Percentiles rank a stretch among this genome's conserved stretches.
These are phyloP conservation scores for Neopelma chrysocephalum DNA, from an alignment of 2,797 vertebrate species.

Conservation along the genomic window DNA sequence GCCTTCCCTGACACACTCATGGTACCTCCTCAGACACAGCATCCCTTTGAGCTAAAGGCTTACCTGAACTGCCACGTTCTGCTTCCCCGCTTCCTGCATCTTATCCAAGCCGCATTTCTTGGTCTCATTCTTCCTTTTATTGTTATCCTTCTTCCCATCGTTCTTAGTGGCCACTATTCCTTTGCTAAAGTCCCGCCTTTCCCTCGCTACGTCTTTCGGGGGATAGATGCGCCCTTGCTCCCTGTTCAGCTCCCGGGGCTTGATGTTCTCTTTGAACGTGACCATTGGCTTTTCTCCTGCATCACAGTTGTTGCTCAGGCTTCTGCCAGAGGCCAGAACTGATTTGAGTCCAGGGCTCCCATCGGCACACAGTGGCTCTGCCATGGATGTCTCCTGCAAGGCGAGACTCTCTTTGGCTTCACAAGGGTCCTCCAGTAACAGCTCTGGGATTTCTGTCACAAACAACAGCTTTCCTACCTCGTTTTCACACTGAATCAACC, in stretches of 20 bases:
- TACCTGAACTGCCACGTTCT: constrained; percentile 87
- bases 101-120: constrained; percentile 87
- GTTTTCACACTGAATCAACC: constrained; percentile 89
- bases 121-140: constrained; percentile 90
- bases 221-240: constrained; percentile 82
- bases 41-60: constrained; percentile 2
- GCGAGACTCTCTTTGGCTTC: constrained; percentile 87
- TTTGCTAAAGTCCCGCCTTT: constrained; percentile 84
- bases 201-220: constrained; percentile 82
- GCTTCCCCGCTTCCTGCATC: constrained; percentile 82
- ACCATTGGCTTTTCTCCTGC: constrained; percentile 89
- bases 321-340: constrained; percentile 89
- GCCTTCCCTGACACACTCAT: background rate
- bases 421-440: constrained; percentile 86
- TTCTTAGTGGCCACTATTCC: constrained; percentile 80
- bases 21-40: background rate
- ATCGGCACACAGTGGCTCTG: constrained; percentile 80
- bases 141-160: constrained; percentile 89
- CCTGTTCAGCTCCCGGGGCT: constrained; percentile 88
- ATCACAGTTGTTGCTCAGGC: constrained; percentile 84
- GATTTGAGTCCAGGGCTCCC: constrained; percentile 89
- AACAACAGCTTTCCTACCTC: constrained; percentile 90
- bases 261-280: constrained; percentile 98
- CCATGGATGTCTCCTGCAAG: constrained; percentile 86
- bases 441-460: constrained; percentile 91